A percentile compares a stretch with the other conserved stretches of the same genome.
phyloP scores from a whole-genome alignment of 1,140 invertebrate species.

The Chrysopa pallens region DNA sequence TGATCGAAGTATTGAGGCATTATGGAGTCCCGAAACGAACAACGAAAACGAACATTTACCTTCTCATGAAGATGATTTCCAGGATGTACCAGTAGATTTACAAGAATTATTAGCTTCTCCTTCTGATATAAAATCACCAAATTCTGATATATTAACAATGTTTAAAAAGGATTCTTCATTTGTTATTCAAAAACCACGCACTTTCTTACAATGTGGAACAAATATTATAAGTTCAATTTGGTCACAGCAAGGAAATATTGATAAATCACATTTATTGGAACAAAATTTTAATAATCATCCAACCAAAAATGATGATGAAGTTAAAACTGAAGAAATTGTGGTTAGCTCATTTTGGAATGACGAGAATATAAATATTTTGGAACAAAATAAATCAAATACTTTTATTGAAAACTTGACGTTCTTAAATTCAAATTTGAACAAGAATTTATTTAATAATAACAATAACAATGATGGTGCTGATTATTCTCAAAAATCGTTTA shows the following conservation, averaged over 20 bases:
- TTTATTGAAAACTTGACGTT: no score
- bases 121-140: conserved; percentile 17
- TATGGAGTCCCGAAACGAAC: conserved; percentile 31
- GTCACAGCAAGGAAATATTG: conserved; percentile 9
- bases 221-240: conserved; percentile 26
- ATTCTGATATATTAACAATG: conserved; percentile 13
- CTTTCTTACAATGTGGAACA: conserved; percentile 21
- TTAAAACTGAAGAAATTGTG: no score
- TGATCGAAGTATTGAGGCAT: conserved; percentile 39
- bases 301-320: no score
- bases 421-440: no score
- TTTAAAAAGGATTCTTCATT: conserved; percentile 12
- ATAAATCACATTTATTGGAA: not conserved
- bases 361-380: no score
- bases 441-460: no score
- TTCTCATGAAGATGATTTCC: conserved; percentile 25
- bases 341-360: no score
- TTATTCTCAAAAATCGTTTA: no score
- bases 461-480: no score
- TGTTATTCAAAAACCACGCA: conserved; percentile 5
- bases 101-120: conserved; percentile 33
- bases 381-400: no score
- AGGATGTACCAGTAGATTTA: conserved; percentile 35
- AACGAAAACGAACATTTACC: conserved; percentile 11
- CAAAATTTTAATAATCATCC: no score